Base-by-base conservation (phyloP, 2,113 vertebrate species). In the Pseudolaguvia tuberculata region DNA sequence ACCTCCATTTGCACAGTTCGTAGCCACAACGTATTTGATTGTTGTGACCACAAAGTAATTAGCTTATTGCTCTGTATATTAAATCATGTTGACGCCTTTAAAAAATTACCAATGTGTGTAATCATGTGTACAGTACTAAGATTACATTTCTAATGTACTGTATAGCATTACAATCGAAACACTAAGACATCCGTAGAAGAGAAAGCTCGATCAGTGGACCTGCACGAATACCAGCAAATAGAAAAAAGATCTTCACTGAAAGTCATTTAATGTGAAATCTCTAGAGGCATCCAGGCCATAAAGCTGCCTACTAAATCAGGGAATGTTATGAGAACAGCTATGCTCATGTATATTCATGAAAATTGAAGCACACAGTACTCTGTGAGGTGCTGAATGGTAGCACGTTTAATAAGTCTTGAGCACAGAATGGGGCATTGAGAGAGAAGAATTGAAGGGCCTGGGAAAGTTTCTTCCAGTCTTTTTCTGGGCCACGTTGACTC, bases 331-430 rank as follows among this genome's bases (percentile, higher is more conserved):
- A 73, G 76, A 79, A 39, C 42, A 67, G 17, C 27, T 17, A 51
- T 52, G 21, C 66, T 78, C 56, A 80, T 82, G 56, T 50, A 78
- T 80, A 82, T 82, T 75, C 72, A 82, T 57, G 53, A 47, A 12
- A 69, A 68, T 72, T 78, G 53, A 69, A 56, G 50, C 69, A 51
- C 25, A 27, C 71, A n/a, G 53, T 48, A 53, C 45, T 52, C 25
- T 42, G 61, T 45, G 48, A 23, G 14, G 13, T 31, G 20, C 58
- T 69, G 75, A 68, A 62, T 61, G 25, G 69, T 35, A 66, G 71
- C 39, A 47, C 17, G 35, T 76, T 39, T 17, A 62, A 73, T 76
- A 73, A 57, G 20, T 62, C 23, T 31, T 59, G 18, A 35, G 70
- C 25, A 61, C 20, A 50, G 52, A 42, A 75, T 71, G 72, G 59